Percentiles rank a stretch among this genome's conserved stretches.
Evolutionary conservation across 2,888 invertebrate genomes (phyloP).

Genomic region (Hydraecia micacea): DNA sequence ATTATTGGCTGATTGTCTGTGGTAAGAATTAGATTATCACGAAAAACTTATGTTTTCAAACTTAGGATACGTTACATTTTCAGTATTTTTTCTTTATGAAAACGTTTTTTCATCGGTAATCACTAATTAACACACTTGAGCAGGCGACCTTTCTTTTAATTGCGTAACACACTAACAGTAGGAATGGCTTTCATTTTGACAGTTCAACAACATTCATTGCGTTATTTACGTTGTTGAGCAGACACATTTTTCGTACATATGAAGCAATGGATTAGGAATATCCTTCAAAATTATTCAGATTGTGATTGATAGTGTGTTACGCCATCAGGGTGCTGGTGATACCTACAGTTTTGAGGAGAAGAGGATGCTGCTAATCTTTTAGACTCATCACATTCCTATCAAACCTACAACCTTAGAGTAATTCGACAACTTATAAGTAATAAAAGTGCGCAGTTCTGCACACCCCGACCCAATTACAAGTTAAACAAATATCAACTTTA

Average conservation of each 20-base stretch:
- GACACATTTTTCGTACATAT: background rate
- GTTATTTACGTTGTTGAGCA: background rate
- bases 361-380: background rate
- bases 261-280: background rate
- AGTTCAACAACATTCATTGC: background rate
- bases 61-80: background rate
- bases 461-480: no score
- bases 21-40: background rate
- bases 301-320: no score
- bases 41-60: background rate
- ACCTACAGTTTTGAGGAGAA: background rate
- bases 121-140: background rate
- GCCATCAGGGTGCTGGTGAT: background rate
- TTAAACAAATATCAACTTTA: no score
- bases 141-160: background rate
- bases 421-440: no score
- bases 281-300: background rate
- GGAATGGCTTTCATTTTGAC: background rate
- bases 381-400: background rate
- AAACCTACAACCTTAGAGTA: no score
- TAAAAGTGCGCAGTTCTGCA: no score
- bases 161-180: background rate
- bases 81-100: background rate
- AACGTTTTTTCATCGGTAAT: background rate
- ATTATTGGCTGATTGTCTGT: no score